These are phyloP conservation scores for Semicossyphus pulcher DNA, from an alignment of 2,113 vertebrate species.

Conservation along the genomic window DNA sequence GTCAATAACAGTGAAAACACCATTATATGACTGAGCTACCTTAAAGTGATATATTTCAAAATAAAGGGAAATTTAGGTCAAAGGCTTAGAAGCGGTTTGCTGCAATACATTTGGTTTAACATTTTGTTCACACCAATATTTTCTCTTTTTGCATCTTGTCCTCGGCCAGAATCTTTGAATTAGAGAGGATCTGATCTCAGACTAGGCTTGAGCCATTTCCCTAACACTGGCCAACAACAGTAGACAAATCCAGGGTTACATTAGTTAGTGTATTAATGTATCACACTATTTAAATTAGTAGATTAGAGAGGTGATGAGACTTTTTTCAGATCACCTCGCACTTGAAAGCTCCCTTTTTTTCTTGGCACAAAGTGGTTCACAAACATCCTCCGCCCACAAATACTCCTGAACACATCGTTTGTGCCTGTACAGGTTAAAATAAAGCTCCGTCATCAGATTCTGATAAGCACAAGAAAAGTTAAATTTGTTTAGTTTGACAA, in stretches of 20 bases:
- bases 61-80: neutral
- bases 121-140: neutral
- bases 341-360: constrained; percentile 57
- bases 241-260: constrained; percentile 44
- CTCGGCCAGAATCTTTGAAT: neutral
- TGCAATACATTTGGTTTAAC: constrained; percentile 30
- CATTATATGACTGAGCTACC: neutral
- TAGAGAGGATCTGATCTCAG: constrained; percentile 3
- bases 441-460: constrained; percentile 44
- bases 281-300: constrained; percentile 35
- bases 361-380: constrained; percentile 66
- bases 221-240: constrained; percentile 1
- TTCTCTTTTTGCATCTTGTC: neutral
- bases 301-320: constrained; percentile 31
- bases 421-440: constrained; percentile 52
- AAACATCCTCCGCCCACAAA: constrained; percentile 35
- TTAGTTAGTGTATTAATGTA: constrained; percentile 29
- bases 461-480: constrained; percentile 32
- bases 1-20: neutral
- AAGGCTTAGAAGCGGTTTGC: neutral
- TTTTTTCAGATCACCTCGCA: constrained; percentile 40
- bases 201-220: neutral
- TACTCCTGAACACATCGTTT: constrained; percentile 10
- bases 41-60: no score
- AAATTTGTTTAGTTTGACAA: constrained; percentile 44